Evolutionary conservation across 2,797 vertebrate species (phyloP).

Genomic region (Percopsis omiscomaycus): DNA sequence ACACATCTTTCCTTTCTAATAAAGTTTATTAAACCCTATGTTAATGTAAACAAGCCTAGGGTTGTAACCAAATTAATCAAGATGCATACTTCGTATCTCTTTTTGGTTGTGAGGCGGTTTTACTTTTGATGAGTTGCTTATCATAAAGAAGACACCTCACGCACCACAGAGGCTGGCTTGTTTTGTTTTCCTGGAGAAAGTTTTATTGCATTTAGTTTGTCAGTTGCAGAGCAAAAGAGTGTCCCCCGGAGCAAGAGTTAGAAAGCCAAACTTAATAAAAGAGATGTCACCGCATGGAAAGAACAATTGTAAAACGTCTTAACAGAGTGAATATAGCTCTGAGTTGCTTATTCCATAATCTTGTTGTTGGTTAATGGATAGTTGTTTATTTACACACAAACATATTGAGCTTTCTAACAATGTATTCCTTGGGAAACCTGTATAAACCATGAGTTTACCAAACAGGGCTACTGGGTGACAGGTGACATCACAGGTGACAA

Average conservation of each 20-base stretch:
- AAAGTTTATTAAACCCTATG: too few species aligned
- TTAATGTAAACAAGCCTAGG: too few species aligned
- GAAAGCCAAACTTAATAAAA: conserved; percentile 19
- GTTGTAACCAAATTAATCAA: too few species aligned
- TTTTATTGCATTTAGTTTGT: conserved; percentile 5
- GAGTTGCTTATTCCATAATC: background rate
- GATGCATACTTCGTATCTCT: too few species aligned
- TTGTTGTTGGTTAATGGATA: background rate
- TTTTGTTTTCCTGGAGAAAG: conserved; percentile 1
- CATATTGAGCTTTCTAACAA: background rate
- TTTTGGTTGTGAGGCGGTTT: background rate
- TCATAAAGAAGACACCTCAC: background rate
- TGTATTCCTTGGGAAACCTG: too few species aligned
- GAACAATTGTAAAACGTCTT: conserved; percentile 20
- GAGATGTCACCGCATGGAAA: conserved; percentile 21
- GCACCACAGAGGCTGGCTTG: background rate
- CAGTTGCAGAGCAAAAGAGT: background rate
- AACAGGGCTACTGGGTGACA: background rate
- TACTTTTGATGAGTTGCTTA: background rate
- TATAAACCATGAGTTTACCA: too few species aligned
- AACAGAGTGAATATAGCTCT: background rate
- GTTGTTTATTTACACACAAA: background rate
- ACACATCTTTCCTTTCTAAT: too few species aligned
- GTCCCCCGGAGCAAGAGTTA: conserved; percentile 23
- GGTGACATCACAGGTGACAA: conserved; percentile 10